phyloP scores from a whole-genome alignment of 2,797 vertebrate species.

The Acanthurus tractus region DNA sequence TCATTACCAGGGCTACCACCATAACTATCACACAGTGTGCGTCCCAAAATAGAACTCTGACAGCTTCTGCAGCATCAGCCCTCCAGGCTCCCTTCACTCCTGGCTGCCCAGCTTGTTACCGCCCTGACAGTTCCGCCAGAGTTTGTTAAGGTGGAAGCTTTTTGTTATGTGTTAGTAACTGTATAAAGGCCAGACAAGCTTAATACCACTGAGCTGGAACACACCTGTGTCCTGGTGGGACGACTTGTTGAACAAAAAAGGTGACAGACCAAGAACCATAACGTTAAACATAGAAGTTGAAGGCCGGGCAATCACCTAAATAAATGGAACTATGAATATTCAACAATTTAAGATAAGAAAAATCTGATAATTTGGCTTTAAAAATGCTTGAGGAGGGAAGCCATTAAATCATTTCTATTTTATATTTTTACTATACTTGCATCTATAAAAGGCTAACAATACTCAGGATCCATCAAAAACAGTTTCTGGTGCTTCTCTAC shows the following conservation, averaged over 20 bases:
- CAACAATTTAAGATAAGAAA: too few species aligned
- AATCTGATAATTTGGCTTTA: not conserved
- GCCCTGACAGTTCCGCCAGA: conserved; percentile 47
- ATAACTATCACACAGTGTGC: conserved; percentile 43
- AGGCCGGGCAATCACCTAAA: not conserved
- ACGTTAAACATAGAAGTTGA: not conserved
- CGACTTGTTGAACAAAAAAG: not conserved
- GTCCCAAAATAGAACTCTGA: conserved; percentile 72
- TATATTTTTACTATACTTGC: not conserved
- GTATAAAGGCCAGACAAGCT: conserved; percentile 37
- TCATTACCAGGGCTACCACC: conserved; percentile 63
- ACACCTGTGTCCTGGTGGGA: conserved; percentile 7
- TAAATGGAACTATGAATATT: too few species aligned
- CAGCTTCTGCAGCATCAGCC: conserved; percentile 72
- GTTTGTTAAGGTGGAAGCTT: conserved; percentile 49
- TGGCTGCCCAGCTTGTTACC: conserved; percentile 70
- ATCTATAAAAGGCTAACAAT: conserved; percentile 4
- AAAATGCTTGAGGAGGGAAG: not conserved
- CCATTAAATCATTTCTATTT: not conserved
- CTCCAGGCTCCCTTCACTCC: conserved; percentile 68
- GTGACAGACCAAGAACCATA: not conserved
- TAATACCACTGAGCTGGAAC: conserved; percentile 13
- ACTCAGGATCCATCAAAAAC: not conserved
- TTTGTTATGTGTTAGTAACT: conserved; percentile 55
- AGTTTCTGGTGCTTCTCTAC: conserved; percentile 16